Evolutionary conservation across 2,797 vertebrate species (phyloP), one percentile per base, ranked within the genome.

Genomic region (Danio albolineatus): DNA sequence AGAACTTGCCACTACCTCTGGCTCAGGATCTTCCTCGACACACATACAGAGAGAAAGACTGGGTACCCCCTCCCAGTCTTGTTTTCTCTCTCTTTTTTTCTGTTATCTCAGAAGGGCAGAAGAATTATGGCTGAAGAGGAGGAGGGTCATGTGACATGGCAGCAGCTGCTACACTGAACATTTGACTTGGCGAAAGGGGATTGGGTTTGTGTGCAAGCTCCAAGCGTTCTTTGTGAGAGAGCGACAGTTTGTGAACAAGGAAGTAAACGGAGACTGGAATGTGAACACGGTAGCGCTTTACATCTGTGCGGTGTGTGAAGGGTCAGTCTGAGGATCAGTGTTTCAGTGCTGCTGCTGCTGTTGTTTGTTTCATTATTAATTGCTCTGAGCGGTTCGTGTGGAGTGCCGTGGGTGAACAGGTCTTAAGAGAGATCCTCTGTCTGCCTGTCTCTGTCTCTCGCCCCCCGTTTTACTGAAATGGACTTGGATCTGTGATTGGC

Each of bases 91-190:
- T 44, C 28, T 51, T 62, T 75, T 54, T 85, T 89, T 92, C 88
- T 84, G 36, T 93, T 92, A 93, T 91, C 92, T 92, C 89, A 88
- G 89, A 92, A 91, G 88, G 85, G 89, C 90, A 87, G 89, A 93
- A 91, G 90, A 93, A 91, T 92, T 94, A 93, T 92, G 91, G 87
- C 88, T 93, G 89, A 87, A 92, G 90, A 88, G 87, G 90, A 88
- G 87, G 65, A 75, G 78, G 87, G 85, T 92, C 83, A 76, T 89
- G 92, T 91, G 91, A 93, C 82, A 85, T 85, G 84, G 85, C 87
- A 91, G 91, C 94, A 95, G 93, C 94, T 95, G 93, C 92, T 94
- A 86, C 86, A 87, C 92, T 91, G 88, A 92, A 93, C 93, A 88
- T 90, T 94, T 89, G 90, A 89, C 59, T 73, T 85, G 90, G 83